A percentile compares a stretch with the other conserved stretches of the same genome.
These are phyloP conservation scores for Lasius fuliginosus DNA, from an alignment of 2,888 invertebrate genomes.

Conservation along the genomic window DNA sequence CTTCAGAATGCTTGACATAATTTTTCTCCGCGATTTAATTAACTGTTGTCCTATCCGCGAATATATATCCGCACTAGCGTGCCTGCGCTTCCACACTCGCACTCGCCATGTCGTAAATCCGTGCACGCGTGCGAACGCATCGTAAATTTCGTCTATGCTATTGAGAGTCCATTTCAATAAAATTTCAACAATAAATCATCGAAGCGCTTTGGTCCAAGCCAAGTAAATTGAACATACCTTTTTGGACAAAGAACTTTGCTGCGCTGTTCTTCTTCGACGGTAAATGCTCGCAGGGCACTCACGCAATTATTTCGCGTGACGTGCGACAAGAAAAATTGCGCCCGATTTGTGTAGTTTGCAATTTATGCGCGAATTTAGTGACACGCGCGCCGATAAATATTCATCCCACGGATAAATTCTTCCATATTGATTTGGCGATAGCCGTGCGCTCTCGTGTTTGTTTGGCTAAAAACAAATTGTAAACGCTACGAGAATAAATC, in stretches of 20 bases:
- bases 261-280: conserved; percentile 31
- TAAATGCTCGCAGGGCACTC: conserved; percentile 41
- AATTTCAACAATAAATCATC: conserved; percentile 52
- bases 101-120: background rate
- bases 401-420: conserved; percentile 34
- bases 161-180: conserved; percentile 54
- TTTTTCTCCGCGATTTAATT: conserved; percentile 40
- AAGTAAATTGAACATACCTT: conserved; percentile 50
- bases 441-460: conserved; percentile 34
- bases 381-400: conserved; percentile 43
- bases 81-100: conserved; percentile 8
- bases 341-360: conserved; percentile 52
- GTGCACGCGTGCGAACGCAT: conserved; percentile 14
- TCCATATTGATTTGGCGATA: conserved; percentile 47
- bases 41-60: conserved; percentile 25
- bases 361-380: conserved; percentile 55
- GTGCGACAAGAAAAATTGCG: conserved; percentile 51
- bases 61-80: conserved; percentile 30
- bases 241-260: conserved; percentile 49
- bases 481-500: conserved; percentile 39
- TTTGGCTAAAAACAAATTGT: conserved; percentile 46
- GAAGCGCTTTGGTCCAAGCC: conserved; percentile 37
- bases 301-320: conserved; percentile 50
- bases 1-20: conserved; percentile 10
- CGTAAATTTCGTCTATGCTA: conserved; percentile 49